Evolutionary conservation across 2,888 invertebrate species (phyloP).

Genomic region (Mactromeris polynyma): DNA sequence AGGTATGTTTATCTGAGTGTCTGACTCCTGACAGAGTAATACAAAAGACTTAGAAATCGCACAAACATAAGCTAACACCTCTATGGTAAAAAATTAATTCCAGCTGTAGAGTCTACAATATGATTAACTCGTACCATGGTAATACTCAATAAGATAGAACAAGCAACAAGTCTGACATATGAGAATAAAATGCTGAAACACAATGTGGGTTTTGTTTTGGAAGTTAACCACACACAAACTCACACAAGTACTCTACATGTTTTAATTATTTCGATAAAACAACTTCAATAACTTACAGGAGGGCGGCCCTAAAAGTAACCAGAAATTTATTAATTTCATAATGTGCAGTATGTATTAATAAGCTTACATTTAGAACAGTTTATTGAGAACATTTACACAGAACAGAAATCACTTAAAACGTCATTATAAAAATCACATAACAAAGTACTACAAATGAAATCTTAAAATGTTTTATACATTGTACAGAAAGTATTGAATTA

Average conservation of each 20-base stretch:
- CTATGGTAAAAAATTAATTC: too few species aligned
- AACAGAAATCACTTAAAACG: not conserved
- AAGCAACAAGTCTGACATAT: not conserved
- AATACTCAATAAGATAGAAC: not conserved
- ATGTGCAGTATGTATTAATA: not conserved
- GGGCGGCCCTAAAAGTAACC: not conserved
- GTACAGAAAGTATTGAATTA: not conserved
- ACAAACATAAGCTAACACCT: too few species aligned
- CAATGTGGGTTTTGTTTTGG: not conserved
- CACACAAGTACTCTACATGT: not conserved
- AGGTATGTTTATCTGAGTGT: conserved; percentile 15
- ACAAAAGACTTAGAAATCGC: conserved; percentile 14
- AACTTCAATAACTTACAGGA: conserved; percentile 1
- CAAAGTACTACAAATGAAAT: not conserved
- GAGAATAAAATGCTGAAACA: not conserved
- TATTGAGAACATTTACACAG: not conserved
- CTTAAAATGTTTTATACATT: not conserved
- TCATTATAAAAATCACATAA: not conserved
- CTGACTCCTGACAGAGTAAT: conserved; percentile 41
- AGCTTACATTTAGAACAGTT: not conserved
- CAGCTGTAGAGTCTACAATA: too few species aligned
- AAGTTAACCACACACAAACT: not conserved
- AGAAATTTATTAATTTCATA: not conserved
- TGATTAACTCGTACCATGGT: too few species aligned
- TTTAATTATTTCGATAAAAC: not conserved